Evolutionary conservation across 2,888 invertebrate genomes (phyloP).

Genomic region (Acheta domesticus): DNA sequence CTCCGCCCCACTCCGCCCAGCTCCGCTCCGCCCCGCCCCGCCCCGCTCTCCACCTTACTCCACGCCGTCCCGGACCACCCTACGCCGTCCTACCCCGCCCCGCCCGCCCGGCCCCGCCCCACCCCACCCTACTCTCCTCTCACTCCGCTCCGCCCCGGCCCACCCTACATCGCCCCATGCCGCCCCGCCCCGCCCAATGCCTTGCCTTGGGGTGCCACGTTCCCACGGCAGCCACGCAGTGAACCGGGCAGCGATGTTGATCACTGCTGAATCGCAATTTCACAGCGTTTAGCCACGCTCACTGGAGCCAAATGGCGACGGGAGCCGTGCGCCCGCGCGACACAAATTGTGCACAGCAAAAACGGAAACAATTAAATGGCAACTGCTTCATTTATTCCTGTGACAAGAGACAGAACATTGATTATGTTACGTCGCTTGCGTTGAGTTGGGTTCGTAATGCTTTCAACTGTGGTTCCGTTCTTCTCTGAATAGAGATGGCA

Average conservation of each 20-base stretch:
- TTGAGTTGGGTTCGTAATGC: slow-evolving; percentile 3
- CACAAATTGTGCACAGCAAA: not conserved
- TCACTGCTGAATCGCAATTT: slow-evolving; percentile 28
- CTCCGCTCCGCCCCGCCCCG: no score
- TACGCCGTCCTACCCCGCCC: no score
- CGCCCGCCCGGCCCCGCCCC: no score
- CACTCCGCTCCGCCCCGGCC: no score
- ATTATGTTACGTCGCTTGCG: slow-evolving; percentile 18
- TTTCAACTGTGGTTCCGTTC: slow-evolving; percentile 18
- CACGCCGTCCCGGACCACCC: no score
- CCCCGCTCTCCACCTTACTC: no score
- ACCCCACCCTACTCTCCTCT: no score
- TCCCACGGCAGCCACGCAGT: slow-evolving; percentile 9
- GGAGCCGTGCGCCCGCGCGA: not conserved
- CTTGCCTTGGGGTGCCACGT: not conserved
- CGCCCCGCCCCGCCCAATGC: no score
- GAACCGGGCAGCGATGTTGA: slow-evolving; percentile 25
- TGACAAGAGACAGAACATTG: slow-evolving; percentile 23
- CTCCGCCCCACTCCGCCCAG: no score
- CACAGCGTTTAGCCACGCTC: slow-evolving; percentile 27
- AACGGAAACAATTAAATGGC: slow-evolving; percentile 32
- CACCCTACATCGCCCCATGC: no score
- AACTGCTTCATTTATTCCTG: slow-evolving; percentile 33
- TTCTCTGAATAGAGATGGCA: slow-evolving; percentile 7
- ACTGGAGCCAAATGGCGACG: not conserved